phyloP scores from a whole-genome alignment of 2,888 invertebrate genomes.

The Lycophotia porphyrea region DNA sequence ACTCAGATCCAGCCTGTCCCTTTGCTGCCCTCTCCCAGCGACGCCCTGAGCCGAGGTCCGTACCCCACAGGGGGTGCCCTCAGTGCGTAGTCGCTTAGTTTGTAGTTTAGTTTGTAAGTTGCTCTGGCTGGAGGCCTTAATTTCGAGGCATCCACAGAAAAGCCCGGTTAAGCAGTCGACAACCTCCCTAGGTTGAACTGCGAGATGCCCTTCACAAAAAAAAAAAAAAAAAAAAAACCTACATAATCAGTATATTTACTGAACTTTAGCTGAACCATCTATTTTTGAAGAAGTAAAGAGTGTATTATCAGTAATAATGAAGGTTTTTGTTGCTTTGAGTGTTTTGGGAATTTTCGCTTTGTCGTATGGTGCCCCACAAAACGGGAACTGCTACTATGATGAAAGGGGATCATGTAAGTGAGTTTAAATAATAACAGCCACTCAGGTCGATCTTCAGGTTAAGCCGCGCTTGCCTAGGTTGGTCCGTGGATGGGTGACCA shows the following conservation, averaged over 20 bases:
- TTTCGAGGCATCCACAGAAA: no score
- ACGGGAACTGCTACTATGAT: background rate
- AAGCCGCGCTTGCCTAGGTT: background rate
- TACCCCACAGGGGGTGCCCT: no score
- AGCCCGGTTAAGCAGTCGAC: no score
- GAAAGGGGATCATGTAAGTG: background rate
- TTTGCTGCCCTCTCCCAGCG: no score
- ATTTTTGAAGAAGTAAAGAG: background rate
- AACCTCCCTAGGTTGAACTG: no score
- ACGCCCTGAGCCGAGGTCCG: no score
- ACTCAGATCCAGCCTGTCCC: no score
- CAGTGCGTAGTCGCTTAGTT: no score
- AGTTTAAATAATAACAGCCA: background rate
- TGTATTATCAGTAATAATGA: background rate
- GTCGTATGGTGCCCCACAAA: background rate
- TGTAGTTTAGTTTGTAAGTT: no score
- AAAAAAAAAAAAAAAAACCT: no score
- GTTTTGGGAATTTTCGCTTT: background rate
- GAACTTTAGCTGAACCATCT: background rate
- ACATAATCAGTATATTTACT: background rate
- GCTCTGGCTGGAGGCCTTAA: no score
- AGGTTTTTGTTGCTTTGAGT: conserved; percentile 10
- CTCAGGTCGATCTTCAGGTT: background rate
- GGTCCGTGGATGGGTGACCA: background rate
- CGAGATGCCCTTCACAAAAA: no score